A percentile compares a stretch with the other conserved stretches of the same genome.
phyloP scores from a whole-genome alignment of 1,140 invertebrate genomes.

The Leptoteleia sp. region DNA sequence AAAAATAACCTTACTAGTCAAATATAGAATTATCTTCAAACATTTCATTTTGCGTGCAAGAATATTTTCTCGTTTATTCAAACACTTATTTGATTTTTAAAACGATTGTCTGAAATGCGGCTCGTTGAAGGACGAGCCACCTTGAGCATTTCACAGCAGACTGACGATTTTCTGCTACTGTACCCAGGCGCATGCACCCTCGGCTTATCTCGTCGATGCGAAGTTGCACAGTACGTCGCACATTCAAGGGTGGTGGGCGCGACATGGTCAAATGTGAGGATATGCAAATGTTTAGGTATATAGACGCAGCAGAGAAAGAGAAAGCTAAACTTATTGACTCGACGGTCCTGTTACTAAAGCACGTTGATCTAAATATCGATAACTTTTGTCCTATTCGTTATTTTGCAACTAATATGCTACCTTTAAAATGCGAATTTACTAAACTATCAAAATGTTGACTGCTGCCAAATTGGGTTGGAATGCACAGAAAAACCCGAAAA shows the following conservation, averaged over 20 bases:
- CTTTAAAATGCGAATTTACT: too few species aligned
- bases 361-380: slow-evolving; percentile 46
- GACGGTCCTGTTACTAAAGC: slow-evolving; percentile 37
- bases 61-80: too few species aligned
- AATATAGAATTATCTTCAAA: too few species aligned
- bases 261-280: slow-evolving; percentile 56
- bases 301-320: slow-evolving; percentile 62
- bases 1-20: too few species aligned
- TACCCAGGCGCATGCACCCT: slow-evolving; percentile 52
- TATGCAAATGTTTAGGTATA: slow-evolving; percentile 62
- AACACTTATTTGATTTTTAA: too few species aligned
- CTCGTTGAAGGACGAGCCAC: slow-evolving; percentile 13
- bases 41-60: too few species aligned
- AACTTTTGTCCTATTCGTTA: too few species aligned
- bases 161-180: slow-evolving; percentile 37
- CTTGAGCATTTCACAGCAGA: slow-evolving; percentile 33
- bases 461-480: too few species aligned
- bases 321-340: slow-evolving; percentile 66
- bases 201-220: slow-evolving; percentile 40
- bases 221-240: slow-evolving; percentile 38
- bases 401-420: too few species aligned
- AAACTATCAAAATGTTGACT: too few species aligned
- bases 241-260: slow-evolving; percentile 56
- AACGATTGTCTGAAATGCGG: neutral
- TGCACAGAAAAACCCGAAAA: too few species aligned